Base-by-base conservation (phyloP, 2,888 invertebrate genomes). In the Lasius fuliginosus region DNA sequence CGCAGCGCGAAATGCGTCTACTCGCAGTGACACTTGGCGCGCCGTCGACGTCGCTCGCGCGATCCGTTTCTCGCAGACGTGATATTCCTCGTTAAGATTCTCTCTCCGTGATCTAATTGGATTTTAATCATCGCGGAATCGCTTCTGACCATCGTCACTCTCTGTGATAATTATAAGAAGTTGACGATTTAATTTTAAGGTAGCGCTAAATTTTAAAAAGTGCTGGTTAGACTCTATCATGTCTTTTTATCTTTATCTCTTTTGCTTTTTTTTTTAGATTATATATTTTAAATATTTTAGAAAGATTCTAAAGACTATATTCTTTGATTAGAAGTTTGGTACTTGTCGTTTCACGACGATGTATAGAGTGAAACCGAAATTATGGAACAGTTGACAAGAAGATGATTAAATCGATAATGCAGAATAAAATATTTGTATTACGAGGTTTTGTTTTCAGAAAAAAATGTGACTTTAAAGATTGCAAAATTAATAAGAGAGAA, bases 11-110 rank as follows among this genome's bases (percentile, higher is more conserved):
- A 82, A 33, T 71, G 79, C 40, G 33, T 81, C 58, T 76, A 71
- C 58, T 76, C 73, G 84, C 89, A 89, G 89, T 89, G 89, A 75
- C 85, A 84, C 81, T 89, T 88, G 89, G 71, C 30, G 68, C 85
- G 85, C 82, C 87, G 86, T 60, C 73, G 65, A 74, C 82, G 58
- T 68, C 89, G 82, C 75, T 18, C 27, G 56, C 71, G 60, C 60
- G 36, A 67, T 49, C n/a, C 62, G 27, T 62, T 5, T 62, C 53
- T 74, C 76, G 3, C 27, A 27, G 23, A 53, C 56, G 64, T 3
- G 36, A 15, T 65, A 12, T 53, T 36, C 23, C 33, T 30, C 30
- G 73, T 27, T 15, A 53, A 18, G 12, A 42, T 60, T 42, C 74
- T 60, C 3, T 27, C 56, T 42, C 40, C 49, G 49, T 18, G 49